Base-by-base conservation (phyloP, 1,140 invertebrate genomes). In the Seison nebaliae region DNA sequence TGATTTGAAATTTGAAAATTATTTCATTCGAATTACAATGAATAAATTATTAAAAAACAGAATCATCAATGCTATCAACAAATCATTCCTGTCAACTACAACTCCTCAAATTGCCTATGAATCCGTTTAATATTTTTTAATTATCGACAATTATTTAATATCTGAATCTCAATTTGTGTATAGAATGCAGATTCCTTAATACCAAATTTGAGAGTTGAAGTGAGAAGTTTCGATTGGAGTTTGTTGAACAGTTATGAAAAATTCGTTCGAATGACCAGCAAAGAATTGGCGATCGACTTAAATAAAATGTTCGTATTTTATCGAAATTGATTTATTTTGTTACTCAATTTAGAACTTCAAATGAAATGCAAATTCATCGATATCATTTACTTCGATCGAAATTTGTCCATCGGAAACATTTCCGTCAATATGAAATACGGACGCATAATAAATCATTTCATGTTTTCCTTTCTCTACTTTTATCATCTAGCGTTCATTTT, bases 381-480 rank as follows among this genome's bases (percentile, higher is more conserved):
- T 67, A 68, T 45, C 78, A 76, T 3, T 48, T 91, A 5, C 57
- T 93, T 1, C 77, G 77, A 56, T 79, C 77, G 29, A 73, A 76
- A 30, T 75, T 79, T 53, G 71, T 84, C 47, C 72, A 79, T 49
- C 91, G 86, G 55, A 91, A 88, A 46, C 79, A 88, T 54, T 67
- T 71, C 51, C 79, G 86, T 0, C 83, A 93, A 48, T 96, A 96
- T 63, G 86, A 96, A 67, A 67, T 73, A 4, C 66, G 86, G 49
- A 94, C 86, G 8, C 79, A 93, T 56, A 86, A 72, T 55, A 67
- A 70, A 40, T 73, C 75, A 49, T 65, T 91, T 46, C 68, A 77
- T 51, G 71, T 84, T 35, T 44, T 12, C 8, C 21, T 35, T 16
- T 11, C 11, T 17, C 18, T 15, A 7, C 18, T 15, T 17, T 23